Conservation (phyloP, 2,797 vertebrate species). For the Vultur gryphus region DNA sequence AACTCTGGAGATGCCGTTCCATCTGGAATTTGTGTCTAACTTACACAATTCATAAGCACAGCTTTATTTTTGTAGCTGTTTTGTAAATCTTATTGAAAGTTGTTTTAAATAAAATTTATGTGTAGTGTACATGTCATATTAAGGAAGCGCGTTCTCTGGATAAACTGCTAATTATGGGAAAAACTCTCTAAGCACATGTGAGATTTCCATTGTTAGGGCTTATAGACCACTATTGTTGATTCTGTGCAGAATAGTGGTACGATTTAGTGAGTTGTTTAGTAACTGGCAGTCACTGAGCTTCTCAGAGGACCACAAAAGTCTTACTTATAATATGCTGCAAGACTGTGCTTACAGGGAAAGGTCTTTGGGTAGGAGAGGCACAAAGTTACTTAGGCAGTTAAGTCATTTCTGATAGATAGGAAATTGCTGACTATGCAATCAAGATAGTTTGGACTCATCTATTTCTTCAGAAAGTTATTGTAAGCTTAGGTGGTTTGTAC, state of each 20-base stretch:
- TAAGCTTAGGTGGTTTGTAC: neutral
- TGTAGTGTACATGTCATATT: neutral
- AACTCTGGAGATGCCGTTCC: neutral
- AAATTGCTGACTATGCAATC: neutral
- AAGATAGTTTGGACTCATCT: neutral
- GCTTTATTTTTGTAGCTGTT: neutral
- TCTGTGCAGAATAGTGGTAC: neutral
- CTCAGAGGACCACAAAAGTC: neutral
- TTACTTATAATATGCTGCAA: neutral
- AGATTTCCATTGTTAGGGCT: neutral
- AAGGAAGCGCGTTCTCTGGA: neutral
- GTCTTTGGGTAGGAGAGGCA: neutral
- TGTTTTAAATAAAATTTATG: neutral
- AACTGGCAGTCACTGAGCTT: neutral
- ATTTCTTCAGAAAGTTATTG: conserved; percentile 36
- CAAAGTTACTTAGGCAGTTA: neutral
- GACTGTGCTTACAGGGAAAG: neutral
- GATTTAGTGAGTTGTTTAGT: neutral
- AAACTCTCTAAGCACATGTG: neutral
- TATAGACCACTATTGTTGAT: neutral
- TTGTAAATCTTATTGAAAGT: neutral
- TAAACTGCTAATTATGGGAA: neutral
- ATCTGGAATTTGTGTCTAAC: conserved; percentile 8
- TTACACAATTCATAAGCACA: neutral
- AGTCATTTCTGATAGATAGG: neutral